Evolutionary conservation across 2,113 vertebrate genomes (phyloP).

Genomic region (Tor tambroides): DNA sequence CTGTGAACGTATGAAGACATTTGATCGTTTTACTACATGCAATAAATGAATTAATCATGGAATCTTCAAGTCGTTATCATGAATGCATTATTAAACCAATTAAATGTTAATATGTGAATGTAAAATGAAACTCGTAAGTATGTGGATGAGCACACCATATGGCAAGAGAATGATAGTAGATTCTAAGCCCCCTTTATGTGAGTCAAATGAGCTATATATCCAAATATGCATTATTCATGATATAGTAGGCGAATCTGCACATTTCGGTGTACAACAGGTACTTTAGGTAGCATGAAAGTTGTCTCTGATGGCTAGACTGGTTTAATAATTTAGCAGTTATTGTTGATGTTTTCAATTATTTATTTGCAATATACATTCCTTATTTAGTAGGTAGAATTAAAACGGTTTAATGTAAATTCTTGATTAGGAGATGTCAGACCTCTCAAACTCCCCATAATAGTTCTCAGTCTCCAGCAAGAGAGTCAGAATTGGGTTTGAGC

Average conservation of each 20-base stretch:
- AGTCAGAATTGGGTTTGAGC: background rate
- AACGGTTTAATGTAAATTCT: background rate
- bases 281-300: background rate
- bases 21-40: conserved; percentile 13
- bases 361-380: background rate
- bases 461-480: background rate
- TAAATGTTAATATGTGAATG: conserved; percentile 27
- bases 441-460: background rate
- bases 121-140: background rate
- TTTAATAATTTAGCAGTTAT: background rate
- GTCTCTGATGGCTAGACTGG: background rate
- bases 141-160: background rate
- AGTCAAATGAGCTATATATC: background rate
- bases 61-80: background rate
- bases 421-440: background rate
- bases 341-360: background rate
- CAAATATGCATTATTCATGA: conserved; percentile 6
- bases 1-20: background rate
- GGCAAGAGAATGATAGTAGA: background rate
- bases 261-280: background rate
- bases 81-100: conserved; percentile 31
- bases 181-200: background rate
- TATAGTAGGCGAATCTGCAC: background rate
- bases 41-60: conserved; percentile 11
- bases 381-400: background rate